phyloP scores from a whole-genome alignment of 2,113 vertebrate species.

The Tetrax tetrax region DNA sequence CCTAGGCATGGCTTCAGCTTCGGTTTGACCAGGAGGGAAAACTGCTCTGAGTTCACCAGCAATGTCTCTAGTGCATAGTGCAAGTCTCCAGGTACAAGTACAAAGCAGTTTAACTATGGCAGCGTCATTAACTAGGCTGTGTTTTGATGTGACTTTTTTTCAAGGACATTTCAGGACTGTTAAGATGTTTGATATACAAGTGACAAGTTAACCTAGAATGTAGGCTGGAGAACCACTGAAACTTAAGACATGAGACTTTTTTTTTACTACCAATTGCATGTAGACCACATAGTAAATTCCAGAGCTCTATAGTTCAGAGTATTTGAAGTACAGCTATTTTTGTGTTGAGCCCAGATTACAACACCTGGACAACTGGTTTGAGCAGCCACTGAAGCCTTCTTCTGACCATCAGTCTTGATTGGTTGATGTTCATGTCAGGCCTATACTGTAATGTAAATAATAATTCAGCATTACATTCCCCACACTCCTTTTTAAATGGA shows the following conservation, averaged over 20 bases:
- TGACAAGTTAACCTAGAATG: neutral
- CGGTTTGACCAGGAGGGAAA: neutral
- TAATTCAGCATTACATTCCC: neutral
- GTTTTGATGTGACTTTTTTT: neutral
- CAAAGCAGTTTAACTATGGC: neutral
- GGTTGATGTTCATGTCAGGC: neutral
- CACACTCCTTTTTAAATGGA: neutral
- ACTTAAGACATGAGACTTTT: neutral
- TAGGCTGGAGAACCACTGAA: neutral
- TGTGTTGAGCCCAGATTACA: neutral
- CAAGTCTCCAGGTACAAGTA: neutral
- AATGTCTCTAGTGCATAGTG: neutral
- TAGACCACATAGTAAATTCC: neutral
- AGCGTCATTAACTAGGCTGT: neutral
- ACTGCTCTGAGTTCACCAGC: neutral
- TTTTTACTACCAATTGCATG: neutral
- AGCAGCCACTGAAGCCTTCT: neutral
- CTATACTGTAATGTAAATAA: neutral
- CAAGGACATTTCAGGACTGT: neutral
- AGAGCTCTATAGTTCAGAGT: neutral
- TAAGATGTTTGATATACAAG: neutral
- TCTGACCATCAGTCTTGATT: neutral
- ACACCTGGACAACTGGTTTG: neutral
- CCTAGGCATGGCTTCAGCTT: rapidly evolving
- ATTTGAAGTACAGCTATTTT: neutral